Conservation (phyloP, 37 sponge, comb jelly and placozoan genomes). For the Petrosia ficiformis region DNA sequence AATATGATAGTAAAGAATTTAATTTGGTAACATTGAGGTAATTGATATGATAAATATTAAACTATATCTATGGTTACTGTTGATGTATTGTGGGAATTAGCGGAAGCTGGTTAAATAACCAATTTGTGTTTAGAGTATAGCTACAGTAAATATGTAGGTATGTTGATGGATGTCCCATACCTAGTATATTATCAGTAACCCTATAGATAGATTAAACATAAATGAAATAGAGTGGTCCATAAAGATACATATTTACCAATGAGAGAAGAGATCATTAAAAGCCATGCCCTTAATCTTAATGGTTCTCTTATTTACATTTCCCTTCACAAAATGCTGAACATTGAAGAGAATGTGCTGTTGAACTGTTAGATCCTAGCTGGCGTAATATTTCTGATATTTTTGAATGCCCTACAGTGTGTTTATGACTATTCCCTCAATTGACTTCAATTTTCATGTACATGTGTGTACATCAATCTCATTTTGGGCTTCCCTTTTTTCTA, state of each 20-base stretch:
- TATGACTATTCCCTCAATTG: too few species aligned
- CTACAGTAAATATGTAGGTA: slow-evolving; percentile 38
- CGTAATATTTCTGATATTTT: slow-evolving; percentile 41
- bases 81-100: too few species aligned
- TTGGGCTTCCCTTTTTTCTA: too few species aligned
- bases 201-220: slow-evolving; percentile 24
- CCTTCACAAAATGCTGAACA: slow-evolving; percentile 88
- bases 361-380: neutral
- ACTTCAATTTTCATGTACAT: too few species aligned
- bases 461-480: too few species aligned
- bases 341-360: slow-evolving; percentile 24
- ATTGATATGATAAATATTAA: too few species aligned
- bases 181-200: slow-evolving; percentile 89
- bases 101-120: too few species aligned
- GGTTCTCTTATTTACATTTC: slow-evolving; percentile 82
- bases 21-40: too few species aligned
- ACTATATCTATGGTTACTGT: too few species aligned
- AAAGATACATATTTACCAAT: slow-evolving; percentile 43
- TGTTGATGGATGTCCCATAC: slow-evolving; percentile 92
- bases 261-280: slow-evolving; percentile 76
- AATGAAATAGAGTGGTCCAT: neutral
- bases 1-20: too few species aligned
- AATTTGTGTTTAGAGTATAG: too few species aligned
- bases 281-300: slow-evolving; percentile 60
- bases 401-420: slow-evolving; percentile 20